Conservation (phyloP, 1,140 invertebrate species). For the Penaeus vannamei region DNA sequence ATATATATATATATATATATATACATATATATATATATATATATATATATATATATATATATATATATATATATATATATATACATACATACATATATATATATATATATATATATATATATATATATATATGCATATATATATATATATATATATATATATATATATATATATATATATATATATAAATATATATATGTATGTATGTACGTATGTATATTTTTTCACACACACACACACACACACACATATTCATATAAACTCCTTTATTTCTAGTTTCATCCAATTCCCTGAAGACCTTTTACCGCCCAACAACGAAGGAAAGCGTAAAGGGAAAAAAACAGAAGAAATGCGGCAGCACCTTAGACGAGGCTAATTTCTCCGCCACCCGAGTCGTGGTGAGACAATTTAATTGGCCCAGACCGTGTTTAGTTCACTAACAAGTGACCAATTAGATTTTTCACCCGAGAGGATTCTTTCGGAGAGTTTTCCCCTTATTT, state of each 20-base stretch:
- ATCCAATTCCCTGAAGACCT: no score
- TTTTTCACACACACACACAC: constrained; percentile 13
- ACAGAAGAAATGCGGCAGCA: no score
- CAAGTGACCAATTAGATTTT: no score
- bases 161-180: background rate
- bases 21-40: constrained; percentile 8
- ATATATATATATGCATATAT: background rate
- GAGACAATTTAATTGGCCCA: no score
- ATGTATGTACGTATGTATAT: background rate
- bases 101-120: constrained; percentile 21
- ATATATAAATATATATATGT: background rate
- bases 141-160: background rate
- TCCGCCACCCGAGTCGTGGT: no score
- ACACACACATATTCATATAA: constrained; percentile 17
- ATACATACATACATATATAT: constrained; percentile 9
- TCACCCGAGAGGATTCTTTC: no score
- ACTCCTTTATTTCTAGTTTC: no score
- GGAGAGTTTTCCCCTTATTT: no score
- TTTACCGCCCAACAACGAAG: no score
- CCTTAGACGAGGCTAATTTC: no score
- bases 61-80: background rate
- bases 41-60: constrained; percentile 9
- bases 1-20: background rate
- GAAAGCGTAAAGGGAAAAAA: no score
- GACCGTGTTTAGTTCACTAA: no score